phyloP scores from a whole-genome alignment of 2,797 vertebrate genomes.

The Botia kubotai region DNA sequence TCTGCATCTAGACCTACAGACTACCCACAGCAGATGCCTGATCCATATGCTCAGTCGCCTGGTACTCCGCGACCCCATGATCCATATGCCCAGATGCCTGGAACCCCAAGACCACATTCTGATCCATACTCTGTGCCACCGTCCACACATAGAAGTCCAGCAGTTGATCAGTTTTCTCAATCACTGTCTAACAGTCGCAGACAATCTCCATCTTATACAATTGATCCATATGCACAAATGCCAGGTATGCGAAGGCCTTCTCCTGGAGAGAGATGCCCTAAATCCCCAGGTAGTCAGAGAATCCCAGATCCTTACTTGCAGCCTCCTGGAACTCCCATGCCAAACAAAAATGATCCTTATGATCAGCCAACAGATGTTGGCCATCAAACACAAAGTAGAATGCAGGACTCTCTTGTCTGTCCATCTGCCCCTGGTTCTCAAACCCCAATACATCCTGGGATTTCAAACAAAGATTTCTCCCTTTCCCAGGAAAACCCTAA shows the following conservation, averaged over 20 bases:
- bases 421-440: constrained; percentile 77
- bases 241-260: constrained; percentile 74
- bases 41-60: constrained; percentile 70
- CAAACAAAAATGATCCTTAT: constrained; percentile 65
- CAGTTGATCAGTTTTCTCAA: constrained; percentile 72
- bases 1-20: constrained; percentile 82
- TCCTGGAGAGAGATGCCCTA: constrained; percentile 77
- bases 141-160: constrained; percentile 43
- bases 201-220: constrained; percentile 71
- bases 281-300: constrained; percentile 81
- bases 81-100: constrained; percentile 60
- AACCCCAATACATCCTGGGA: constrained; percentile 79
- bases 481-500: constrained; percentile 54
- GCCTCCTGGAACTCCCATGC: constrained; percentile 55
- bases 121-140: constrained; percentile 48
- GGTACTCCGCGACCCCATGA: constrained; percentile 72
- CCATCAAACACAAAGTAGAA: constrained; percentile 76
- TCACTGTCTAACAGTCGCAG: constrained; percentile 73
- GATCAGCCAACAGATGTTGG: constrained; percentile 68
- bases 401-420: constrained; percentile 80
- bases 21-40: constrained; percentile 68
- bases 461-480: constrained; percentile 69
- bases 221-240: constrained; percentile 82
- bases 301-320: constrained; percentile 64
- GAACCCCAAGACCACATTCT: constrained; percentile 64